These are phyloP conservation scores for Schizotus pectinicornis DNA, from an alignment of 2,888 invertebrate species.

Conservation along the genomic window DNA sequence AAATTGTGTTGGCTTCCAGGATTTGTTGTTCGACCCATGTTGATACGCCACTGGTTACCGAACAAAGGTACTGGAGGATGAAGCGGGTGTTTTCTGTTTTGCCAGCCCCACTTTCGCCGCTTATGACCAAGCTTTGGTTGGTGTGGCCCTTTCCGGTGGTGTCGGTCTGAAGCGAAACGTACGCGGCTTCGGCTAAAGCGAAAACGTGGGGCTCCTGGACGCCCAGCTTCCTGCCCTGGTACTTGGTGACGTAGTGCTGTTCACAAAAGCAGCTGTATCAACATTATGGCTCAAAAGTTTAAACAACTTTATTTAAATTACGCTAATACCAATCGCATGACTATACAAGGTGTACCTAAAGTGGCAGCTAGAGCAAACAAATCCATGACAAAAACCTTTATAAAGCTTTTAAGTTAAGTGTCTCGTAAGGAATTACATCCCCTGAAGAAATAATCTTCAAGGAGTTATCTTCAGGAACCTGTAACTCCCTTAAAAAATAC, in stretches of 20 bases:
- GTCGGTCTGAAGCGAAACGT: conserved; percentile 71
- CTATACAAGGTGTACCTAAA: too few species aligned
- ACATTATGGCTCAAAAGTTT: too few species aligned
- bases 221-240: conserved; percentile 83
- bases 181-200: conserved; percentile 88
- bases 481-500: too few species aligned
- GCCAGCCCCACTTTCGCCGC: conserved; percentile 91
- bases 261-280: too few species aligned
- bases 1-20: conserved; percentile 89
- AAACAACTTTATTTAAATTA: too few species aligned
- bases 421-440: too few species aligned
- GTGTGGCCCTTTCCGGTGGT: conserved; percentile 44
- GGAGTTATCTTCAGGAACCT: too few species aligned
- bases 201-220: conserved; percentile 87
- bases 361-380: too few species aligned
- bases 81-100: conserved; percentile 94
- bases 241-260: conserved; percentile 82
- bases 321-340: too few species aligned
- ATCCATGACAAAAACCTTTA: too few species aligned
- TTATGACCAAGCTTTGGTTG: conserved; percentile 88
- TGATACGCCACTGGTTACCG: conserved; percentile 78
- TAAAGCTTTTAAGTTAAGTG: too few species aligned
- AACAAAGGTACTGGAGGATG: conserved; percentile 89
- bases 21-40: conserved; percentile 97
- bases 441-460: too few species aligned